Conservation (phyloP, 2,113 vertebrate genomes). For the Pelecanus crispus region DNA sequence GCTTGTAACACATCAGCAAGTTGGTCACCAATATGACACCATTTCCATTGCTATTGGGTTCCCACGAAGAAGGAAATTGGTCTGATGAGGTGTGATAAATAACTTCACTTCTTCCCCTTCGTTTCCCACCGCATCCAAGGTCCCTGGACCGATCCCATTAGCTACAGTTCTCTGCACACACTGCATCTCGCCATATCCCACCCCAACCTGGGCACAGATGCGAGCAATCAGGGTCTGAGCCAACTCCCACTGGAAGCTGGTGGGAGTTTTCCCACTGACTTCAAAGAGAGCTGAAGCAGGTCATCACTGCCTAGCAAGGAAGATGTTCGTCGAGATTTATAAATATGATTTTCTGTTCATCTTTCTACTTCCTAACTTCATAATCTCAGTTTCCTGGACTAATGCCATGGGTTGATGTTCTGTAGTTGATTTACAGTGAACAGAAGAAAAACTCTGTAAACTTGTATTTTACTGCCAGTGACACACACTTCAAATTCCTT, state of each 20-base stretch:
- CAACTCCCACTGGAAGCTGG: neutral
- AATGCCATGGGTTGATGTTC: constrained; percentile 32
- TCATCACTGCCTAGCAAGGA: neutral
- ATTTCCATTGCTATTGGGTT: neutral
- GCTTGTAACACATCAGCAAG: neutral
- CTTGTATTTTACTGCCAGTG: constrained; percentile 41
- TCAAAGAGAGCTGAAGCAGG: neutral
- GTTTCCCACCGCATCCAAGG: neutral
- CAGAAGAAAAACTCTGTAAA: constrained; percentile 46
- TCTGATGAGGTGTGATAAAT: neutral
- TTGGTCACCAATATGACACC: neutral
- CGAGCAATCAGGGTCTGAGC: neutral
- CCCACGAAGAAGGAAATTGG: neutral
- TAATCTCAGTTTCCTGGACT: constrained; percentile 42
- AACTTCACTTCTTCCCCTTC: neutral
- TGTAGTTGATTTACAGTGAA: constrained; percentile 58
- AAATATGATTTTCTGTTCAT: constrained; percentile 1
- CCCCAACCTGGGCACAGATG: neutral
- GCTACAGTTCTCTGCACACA: neutral
- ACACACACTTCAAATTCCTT: constrained; percentile 34
- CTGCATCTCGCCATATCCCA: accelerated
- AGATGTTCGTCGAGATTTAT: neutral
- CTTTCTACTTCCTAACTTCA: constrained; percentile 22
- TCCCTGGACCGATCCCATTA: neutral
- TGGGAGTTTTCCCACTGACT: neutral